Conservation (phyloP, 2,797 vertebrate species). For the Gastrophryne carolinensis region DNA sequence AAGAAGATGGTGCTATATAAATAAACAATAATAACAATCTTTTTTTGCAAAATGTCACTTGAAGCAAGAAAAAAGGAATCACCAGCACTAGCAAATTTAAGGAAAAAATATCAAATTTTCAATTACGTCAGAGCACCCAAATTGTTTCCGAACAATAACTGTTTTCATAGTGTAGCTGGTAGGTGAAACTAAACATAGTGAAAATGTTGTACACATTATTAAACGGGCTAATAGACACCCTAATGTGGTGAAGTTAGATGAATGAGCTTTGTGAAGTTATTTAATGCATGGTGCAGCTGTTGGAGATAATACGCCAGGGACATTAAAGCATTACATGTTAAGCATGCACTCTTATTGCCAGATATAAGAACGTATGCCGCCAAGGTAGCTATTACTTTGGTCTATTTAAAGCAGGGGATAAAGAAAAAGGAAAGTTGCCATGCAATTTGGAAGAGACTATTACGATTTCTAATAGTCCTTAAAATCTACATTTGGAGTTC, state of each 20-base stretch:
- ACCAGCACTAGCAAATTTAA: too few species aligned
- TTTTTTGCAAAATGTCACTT: too few species aligned
- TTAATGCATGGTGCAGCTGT: not conserved
- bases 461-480: not conserved
- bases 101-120: too few species aligned
- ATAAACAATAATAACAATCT: too few species aligned
- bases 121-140: too few species aligned
- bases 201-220: not conserved
- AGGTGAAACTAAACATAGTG: not conserved
- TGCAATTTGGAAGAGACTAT: not conserved
- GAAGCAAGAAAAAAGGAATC: too few species aligned
- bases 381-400: not conserved
- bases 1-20: too few species aligned
- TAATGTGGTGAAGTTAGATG: not conserved
- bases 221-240: not conserved
- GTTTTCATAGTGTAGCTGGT: too few species aligned
- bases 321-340: not conserved
- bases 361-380: not conserved
- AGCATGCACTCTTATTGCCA: not conserved
- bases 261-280: not conserved
- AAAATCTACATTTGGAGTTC: constrained; percentile 17
- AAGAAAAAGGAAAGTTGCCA: not conserved
- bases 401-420: constrained; percentile 8
- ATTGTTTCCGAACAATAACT: too few species aligned
- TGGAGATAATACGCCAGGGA: not conserved